A percentile compares a stretch with the other conserved stretches of the same genome.
Evolutionary conservation across 2,888 invertebrate species (phyloP).

Genomic region (Cryptophagus acutangulus): DNA sequence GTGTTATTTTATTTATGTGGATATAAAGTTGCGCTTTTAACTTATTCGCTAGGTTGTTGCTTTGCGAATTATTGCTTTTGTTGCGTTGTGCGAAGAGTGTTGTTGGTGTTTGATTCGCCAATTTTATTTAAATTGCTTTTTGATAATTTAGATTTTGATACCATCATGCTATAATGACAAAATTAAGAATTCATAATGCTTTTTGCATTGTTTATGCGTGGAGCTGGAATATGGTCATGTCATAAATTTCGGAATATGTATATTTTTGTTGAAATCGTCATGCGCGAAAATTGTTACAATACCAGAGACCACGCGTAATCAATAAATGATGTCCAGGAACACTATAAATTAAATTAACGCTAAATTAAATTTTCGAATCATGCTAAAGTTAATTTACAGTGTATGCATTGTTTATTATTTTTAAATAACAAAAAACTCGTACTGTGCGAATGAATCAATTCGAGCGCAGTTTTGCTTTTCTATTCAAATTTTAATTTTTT

Average conservation of each 20-base stretch:
- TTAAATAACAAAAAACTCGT: too few relatives aligned
- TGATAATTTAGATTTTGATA: too few relatives aligned
- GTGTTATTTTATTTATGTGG: constrained; percentile 34
- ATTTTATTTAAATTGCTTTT: too few relatives aligned
- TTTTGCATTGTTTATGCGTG: too few relatives aligned
- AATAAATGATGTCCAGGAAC: constrained; percentile 38
- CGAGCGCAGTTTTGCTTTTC: too few relatives aligned
- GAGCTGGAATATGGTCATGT: too few relatives aligned
- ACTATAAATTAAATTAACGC: constrained; percentile 42
- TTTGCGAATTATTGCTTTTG: constrained; percentile 5
- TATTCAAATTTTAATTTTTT: too few relatives aligned
- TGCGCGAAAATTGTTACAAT: constrained; percentile 25
- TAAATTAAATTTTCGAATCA: constrained; percentile 42
- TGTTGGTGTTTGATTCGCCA: too few relatives aligned
- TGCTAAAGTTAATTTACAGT: constrained; percentile 34
- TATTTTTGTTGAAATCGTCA: constrained; percentile 27
- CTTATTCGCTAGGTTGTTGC: constrained; percentile 9
- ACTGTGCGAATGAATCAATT: too few relatives aligned
- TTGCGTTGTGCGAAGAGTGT: neutral
- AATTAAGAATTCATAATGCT: constrained; percentile 27
- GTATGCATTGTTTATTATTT: too few relatives aligned
- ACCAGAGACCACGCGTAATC: constrained; percentile 28
- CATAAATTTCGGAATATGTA: constrained; percentile 22
- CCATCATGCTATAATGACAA: too few relatives aligned
- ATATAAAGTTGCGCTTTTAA: constrained; percentile 7